Percentiles rank a stretch among this genome's conserved stretches.
Conservation (phyloP, 2,888 invertebrate species). For the Brenthis ino region DNA sequence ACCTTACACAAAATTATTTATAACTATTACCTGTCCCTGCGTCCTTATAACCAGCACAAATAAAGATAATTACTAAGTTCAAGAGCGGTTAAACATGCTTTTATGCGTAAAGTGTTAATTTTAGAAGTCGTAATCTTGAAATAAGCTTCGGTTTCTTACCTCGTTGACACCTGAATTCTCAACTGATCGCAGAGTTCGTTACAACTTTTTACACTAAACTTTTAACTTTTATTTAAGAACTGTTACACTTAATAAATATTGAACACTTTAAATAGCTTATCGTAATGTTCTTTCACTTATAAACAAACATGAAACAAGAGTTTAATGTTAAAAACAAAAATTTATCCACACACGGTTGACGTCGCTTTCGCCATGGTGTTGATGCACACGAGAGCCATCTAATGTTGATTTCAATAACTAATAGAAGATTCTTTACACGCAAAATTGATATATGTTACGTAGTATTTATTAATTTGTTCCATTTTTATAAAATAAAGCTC, state of each 20-base stretch:
- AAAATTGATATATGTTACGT: not conserved
- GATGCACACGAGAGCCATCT: slow-evolving; percentile 62
- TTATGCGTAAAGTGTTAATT: slow-evolving; percentile 58
- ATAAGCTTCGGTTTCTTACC: slow-evolving; percentile 77
- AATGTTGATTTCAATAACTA: slow-evolving; percentile 31
- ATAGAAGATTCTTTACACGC: slow-evolving; percentile 16
- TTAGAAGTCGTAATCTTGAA: slow-evolving; percentile 65
- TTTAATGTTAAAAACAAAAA: slow-evolving; percentile 76
- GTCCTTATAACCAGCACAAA: slow-evolving; percentile 25
- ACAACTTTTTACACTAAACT: slow-evolving; percentile 76
- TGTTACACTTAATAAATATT: slow-evolving; percentile 54
- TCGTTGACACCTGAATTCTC: slow-evolving; percentile 81
- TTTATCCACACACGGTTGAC: slow-evolving; percentile 73
- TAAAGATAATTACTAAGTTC: slow-evolving; percentile 45
- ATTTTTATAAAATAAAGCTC: not conserved
- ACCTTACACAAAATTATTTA: slow-evolving; percentile 74
- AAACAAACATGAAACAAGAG: slow-evolving; percentile 71
- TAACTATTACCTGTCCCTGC: slow-evolving; percentile 64
- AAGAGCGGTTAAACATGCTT: slow-evolving; percentile 46
- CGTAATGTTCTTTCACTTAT: slow-evolving; percentile 65
- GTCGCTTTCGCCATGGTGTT: slow-evolving; percentile 76
- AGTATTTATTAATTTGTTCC: not conserved
- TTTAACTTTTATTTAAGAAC: slow-evolving; percentile 64
- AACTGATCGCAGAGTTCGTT: slow-evolving; percentile 78
- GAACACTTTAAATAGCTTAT: slow-evolving; percentile 63